Percentiles rank a stretch among this genome's conserved stretches.
These are phyloP conservation scores for Myodes glareolus DNA, from an alignment of 2,113 vertebrate species.

Conservation along the genomic window DNA sequence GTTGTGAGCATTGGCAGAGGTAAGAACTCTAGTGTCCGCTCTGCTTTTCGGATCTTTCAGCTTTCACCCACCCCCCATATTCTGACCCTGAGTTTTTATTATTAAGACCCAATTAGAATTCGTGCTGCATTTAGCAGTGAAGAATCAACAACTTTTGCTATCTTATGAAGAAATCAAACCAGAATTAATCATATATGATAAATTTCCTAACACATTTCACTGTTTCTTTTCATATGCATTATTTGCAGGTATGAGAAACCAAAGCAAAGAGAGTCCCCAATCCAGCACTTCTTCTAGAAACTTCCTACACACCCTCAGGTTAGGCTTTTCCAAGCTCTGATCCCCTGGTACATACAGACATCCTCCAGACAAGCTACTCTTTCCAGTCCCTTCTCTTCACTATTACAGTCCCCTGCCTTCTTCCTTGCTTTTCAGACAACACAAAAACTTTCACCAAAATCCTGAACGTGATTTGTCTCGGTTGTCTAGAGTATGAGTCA, in stretches of 20 bases:
- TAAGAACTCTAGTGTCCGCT: too few species aligned
- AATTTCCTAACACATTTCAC: neutral
- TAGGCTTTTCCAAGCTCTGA: slow-evolving; percentile 72
- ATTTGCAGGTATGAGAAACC: slow-evolving; percentile 36
- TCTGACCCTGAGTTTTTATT: too few species aligned
- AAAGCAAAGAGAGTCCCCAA: slow-evolving; percentile 33
- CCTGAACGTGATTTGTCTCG: slow-evolving; percentile 52
- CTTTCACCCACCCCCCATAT: too few species aligned
- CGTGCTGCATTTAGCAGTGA: neutral
- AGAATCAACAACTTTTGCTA: neutral
- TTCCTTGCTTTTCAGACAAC: slow-evolving; percentile 73
- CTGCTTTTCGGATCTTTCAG: too few species aligned
- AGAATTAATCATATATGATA: neutral
- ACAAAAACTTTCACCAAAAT: slow-evolving; percentile 67
- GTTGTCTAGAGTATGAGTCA: neutral
- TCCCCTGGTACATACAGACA: neutral
- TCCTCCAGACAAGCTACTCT: slow-evolving; percentile 72
- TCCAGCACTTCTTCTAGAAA: slow-evolving; percentile 78
- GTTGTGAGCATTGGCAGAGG: too few species aligned
- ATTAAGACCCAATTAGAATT: too few species aligned
- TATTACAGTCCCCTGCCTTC: slow-evolving; percentile 61
- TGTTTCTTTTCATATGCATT: slow-evolving; percentile 35
- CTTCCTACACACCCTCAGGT: slow-evolving; percentile 77
- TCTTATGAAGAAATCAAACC: slow-evolving; percentile 38
- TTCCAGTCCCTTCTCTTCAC: slow-evolving; percentile 42